phyloP scores from a whole-genome alignment of 2,113 vertebrate species.

The Erythrocebus patas region DNA sequence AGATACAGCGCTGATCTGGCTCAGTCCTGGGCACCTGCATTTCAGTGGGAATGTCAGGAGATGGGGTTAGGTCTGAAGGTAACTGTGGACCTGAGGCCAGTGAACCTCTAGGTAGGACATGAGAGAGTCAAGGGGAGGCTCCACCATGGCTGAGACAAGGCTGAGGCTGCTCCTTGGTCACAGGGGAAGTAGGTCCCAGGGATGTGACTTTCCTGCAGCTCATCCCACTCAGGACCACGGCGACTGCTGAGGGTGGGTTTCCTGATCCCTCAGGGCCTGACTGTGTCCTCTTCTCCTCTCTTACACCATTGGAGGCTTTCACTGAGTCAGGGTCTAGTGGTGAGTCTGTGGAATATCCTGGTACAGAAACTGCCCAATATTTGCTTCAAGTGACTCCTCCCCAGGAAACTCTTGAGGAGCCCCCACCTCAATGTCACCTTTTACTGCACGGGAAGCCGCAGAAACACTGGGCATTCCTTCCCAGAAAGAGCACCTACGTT shows the following conservation, averaged over 20 bases:
- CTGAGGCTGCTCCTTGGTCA: background rate
- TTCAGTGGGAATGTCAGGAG: background rate
- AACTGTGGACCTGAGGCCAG: background rate
- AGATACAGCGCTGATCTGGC: accelerated
- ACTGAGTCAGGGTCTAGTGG: no score
- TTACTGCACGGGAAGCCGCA: no score
- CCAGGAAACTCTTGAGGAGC: accelerated
- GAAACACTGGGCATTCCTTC: no score
- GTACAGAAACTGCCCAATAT: no score
- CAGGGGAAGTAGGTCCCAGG: accelerated
- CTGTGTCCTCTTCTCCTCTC: no score
- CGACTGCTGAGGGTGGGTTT: background rate
- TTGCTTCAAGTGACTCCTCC: no score
- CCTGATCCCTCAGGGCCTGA: no score
- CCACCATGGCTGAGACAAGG: background rate
- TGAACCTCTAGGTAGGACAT: background rate
- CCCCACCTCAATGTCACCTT: no score
- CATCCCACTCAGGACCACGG: background rate
- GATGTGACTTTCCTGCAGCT: background rate
- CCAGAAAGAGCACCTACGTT: no score
- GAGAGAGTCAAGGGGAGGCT: background rate
- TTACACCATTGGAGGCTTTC: accelerated
- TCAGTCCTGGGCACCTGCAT: background rate
- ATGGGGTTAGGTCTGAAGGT: background rate
- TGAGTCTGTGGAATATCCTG: no score